A percentile compares a stretch with the other conserved stretches of the same genome.
Evolutionary conservation across 1,140 invertebrate genomes (phyloP).

Genomic region (Leptoteleia sp.): DNA sequence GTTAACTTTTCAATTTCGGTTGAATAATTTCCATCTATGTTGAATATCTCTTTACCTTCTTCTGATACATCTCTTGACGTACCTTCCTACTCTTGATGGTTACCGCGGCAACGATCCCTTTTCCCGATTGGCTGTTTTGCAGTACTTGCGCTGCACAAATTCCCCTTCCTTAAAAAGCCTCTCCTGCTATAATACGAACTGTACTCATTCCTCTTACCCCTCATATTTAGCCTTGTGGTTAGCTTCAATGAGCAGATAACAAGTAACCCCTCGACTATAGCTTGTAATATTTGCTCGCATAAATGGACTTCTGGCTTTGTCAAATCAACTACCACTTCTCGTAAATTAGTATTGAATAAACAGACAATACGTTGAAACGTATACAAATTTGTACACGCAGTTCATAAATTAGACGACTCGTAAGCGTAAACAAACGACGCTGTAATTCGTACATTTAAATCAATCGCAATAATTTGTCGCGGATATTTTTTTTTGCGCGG

Average conservation of each 20-base stretch:
- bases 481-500: no score
- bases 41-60: constrained; percentile 59
- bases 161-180: constrained; percentile 56
- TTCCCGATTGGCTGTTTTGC: constrained; percentile 76
- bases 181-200: constrained; percentile 54
- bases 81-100: constrained; percentile 70
- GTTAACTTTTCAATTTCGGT: constrained; percentile 81
- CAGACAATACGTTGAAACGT: constrained; percentile 12
- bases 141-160: constrained; percentile 54
- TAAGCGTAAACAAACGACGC: constrained; percentile 17
- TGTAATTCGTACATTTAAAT: constrained; percentile 12
- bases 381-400: constrained; percentile 4
- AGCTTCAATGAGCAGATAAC: constrained; percentile 82
- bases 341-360: constrained; percentile 70
- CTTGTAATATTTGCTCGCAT: constrained; percentile 79
- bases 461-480: neutral
- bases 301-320: constrained; percentile 80
- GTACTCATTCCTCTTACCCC: constrained; percentile 57
- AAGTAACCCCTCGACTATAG: constrained; percentile 77
- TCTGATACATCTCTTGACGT: constrained; percentile 54
- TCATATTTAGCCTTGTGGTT: constrained; percentile 80
- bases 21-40: constrained; percentile 75
- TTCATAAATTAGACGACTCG: constrained; percentile 9
- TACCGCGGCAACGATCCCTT: constrained; percentile 80
- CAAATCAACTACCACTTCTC: constrained; percentile 80